Evolutionary conservation across 2,888 invertebrate species (phyloP).

Genomic region (Aquatica leii): DNA sequence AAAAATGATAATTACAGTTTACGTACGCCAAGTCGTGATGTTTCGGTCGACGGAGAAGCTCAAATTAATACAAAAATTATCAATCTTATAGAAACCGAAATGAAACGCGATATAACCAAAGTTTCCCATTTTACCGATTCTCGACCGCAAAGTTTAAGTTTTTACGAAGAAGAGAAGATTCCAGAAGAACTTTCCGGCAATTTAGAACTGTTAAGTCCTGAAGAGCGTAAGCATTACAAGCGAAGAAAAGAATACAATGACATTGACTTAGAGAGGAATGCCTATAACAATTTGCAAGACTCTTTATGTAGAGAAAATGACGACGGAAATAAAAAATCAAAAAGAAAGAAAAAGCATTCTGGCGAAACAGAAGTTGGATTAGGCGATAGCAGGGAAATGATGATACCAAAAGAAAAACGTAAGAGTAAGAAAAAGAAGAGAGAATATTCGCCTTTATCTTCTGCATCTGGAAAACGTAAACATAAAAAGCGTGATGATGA

Average conservation of each 20-base stretch:
- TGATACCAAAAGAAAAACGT: constrained; percentile 60
- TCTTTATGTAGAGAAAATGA: constrained; percentile 54
- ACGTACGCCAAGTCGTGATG: constrained; percentile 58
- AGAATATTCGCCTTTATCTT: constrained; percentile 50
- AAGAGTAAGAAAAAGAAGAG: constrained; percentile 59
- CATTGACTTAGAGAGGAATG: constrained; percentile 56
- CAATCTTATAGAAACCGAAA: constrained; percentile 58
- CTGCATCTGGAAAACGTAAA: constrained; percentile 52
- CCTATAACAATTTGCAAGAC: constrained; percentile 59
- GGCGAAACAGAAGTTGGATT: constrained; percentile 46
- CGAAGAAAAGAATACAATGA: constrained; percentile 56
- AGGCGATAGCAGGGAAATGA: constrained; percentile 60
- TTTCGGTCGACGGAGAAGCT: constrained; percentile 66
- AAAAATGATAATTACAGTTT: constrained; percentile 51
- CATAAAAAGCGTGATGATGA: constrained; percentile 58
- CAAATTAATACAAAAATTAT: constrained; percentile 65
- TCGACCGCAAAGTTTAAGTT: constrained; percentile 60
- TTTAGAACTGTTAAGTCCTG: constrained; percentile 59
- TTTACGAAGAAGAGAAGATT: constrained; percentile 60
- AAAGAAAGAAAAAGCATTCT: constrained; percentile 58
- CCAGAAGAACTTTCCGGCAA: constrained; percentile 61
- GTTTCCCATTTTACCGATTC: constrained; percentile 60
- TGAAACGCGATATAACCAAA: constrained; percentile 57
- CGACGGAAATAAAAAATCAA: constrained; percentile 57
- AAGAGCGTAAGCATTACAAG: constrained; percentile 58